phyloP scores from a whole-genome alignment of 1,140 invertebrate species.

The Andrena cerasifolii region DNA sequence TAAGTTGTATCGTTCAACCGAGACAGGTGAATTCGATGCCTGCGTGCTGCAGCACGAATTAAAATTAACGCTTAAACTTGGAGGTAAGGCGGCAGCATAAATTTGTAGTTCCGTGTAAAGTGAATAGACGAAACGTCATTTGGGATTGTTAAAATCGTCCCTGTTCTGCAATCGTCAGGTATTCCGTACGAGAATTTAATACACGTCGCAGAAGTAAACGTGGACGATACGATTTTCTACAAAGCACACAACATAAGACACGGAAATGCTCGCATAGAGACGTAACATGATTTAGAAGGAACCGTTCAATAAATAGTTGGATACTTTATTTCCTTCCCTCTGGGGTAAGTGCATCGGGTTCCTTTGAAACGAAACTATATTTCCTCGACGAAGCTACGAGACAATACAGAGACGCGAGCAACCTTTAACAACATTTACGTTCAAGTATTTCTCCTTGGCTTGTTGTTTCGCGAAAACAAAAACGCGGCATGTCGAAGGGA shows the following conservation, averaged over 20 bases:
- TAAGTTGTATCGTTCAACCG: too few species aligned
- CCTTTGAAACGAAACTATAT: conserved; percentile 20
- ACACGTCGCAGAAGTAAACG: not conserved
- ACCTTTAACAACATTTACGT: conserved; percentile 26
- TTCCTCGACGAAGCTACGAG: not conserved
- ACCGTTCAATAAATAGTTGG: conserved; percentile 15
- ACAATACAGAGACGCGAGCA: conserved; percentile 3
- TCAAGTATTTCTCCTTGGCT: not conserved
- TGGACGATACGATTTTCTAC: not conserved
- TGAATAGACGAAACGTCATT: too few species aligned
- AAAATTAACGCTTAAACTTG: too few species aligned
- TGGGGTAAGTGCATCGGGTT: conserved; percentile 7
- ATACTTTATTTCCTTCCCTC: not conserved
- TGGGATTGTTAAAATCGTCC: too few species aligned
- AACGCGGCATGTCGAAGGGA: not conserved
- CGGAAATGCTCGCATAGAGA: not conserved
- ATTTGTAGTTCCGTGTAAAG: too few species aligned
- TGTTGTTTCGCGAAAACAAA: conserved; percentile 21
- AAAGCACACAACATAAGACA: not conserved
- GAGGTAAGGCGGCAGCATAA: too few species aligned
- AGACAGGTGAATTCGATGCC: too few species aligned
- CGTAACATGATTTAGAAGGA: conserved; percentile 13
- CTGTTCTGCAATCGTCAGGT: not conserved
- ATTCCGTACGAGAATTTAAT: not conserved
- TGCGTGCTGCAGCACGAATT: too few species aligned